Evolutionary conservation across 2,113 vertebrate genomes (phyloP).

Genomic region (Ochotona curzoniae): DNA sequence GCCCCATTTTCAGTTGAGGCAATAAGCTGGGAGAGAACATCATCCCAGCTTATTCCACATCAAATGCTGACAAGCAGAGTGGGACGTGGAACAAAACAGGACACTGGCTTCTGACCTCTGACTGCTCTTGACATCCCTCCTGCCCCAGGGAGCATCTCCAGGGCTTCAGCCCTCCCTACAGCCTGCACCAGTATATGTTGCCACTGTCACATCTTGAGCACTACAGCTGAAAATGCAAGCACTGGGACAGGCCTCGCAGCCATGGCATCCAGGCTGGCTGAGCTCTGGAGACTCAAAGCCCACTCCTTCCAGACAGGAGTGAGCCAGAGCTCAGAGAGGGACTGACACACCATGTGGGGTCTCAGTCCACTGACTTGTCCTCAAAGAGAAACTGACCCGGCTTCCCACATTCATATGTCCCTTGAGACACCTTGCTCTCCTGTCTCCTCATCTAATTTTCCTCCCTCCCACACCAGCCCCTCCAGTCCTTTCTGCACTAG

Average conservation of each 20-base stretch:
- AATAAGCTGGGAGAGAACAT: background rate
- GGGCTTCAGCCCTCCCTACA: background rate
- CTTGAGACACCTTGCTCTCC: background rate
- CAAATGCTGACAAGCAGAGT: background rate
- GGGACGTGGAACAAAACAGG: background rate
- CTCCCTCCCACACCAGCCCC: background rate
- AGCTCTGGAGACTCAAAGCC: background rate
- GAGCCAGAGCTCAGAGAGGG: background rate
- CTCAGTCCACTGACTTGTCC: background rate
- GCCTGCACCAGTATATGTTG: background rate
- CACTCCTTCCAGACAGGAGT: background rate
- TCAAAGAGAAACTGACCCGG: background rate
- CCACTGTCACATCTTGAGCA: background rate
- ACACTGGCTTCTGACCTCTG: background rate
- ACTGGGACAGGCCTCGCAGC: background rate
- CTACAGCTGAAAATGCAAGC: background rate
- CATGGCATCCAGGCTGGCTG: background rate
- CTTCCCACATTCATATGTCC: background rate
- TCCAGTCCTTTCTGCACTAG: background rate
- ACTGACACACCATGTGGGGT: background rate
- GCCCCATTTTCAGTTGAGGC: background rate
- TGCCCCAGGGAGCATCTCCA: background rate
- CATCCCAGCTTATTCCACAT: rapidly evolving
- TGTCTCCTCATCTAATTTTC: background rate
- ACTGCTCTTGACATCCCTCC: background rate